Evolutionary conservation across 2,888 invertebrate species (phyloP).

Genomic region (Stenichneumon culpator): DNA sequence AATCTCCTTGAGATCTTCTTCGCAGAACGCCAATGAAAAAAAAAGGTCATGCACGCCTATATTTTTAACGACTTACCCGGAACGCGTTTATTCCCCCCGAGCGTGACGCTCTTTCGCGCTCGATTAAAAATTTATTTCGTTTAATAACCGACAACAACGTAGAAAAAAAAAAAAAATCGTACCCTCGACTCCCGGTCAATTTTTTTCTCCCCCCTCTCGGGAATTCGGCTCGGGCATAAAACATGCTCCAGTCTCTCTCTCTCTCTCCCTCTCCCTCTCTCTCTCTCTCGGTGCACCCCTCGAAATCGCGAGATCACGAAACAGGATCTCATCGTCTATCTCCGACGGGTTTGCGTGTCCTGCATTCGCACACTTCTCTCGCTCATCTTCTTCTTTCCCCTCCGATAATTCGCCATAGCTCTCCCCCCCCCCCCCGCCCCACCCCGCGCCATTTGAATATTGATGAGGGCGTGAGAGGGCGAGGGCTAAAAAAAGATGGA

Average conservation of each 20-base stretch:
- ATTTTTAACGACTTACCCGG: neutral
- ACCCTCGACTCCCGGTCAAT: neutral
- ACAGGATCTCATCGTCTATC: constrained; percentile 9
- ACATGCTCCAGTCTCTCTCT: neutral
- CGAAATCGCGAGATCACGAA: constrained; percentile 2
- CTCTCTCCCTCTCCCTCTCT: neutral
- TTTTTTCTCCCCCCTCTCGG: neutral
- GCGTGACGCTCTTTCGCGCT: neutral
- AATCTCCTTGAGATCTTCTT: too few relatives aligned
- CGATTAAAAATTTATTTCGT: constrained; percentile 2
- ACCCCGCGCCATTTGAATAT: neutral
- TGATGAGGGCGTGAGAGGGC: neutral
- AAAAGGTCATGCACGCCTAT: too few relatives aligned
- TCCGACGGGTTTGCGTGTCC: neutral
- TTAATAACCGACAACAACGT: neutral
- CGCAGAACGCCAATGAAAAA: too few relatives aligned
- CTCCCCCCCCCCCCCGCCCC: neutral
- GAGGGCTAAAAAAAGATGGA: neutral
- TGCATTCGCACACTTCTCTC: neutral
- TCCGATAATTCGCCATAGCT: neutral
- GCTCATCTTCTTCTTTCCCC: neutral
- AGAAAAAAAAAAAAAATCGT: neutral
- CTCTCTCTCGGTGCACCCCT: neutral
- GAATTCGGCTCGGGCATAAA: neutral
- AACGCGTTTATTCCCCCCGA: neutral